Evolutionary conservation across 2,797 vertebrate genomes (phyloP).

Genomic region (Aeoliscus strigatus): DNA sequence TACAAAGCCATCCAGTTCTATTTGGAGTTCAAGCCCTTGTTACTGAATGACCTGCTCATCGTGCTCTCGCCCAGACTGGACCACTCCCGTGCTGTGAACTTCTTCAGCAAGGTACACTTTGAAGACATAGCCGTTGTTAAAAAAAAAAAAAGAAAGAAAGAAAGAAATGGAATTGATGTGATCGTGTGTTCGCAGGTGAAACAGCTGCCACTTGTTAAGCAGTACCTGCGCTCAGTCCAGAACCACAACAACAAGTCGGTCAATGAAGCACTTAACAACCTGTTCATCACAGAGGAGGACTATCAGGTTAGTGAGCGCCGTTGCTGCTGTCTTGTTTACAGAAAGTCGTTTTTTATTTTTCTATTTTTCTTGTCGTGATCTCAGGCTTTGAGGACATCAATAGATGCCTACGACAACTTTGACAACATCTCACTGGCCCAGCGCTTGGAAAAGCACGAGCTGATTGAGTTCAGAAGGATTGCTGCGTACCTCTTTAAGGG

Average conservation of each 20-base stretch:
- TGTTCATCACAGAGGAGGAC: constrained; percentile 98
- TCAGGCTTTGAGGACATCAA: constrained; percentile 94
- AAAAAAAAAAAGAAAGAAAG: too few relatives aligned
- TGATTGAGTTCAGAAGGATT: constrained; percentile 97
- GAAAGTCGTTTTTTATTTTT: not conserved
- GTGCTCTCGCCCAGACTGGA: constrained; percentile 96
- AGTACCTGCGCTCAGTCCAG: constrained; percentile 96
- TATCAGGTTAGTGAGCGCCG: constrained; percentile 82
- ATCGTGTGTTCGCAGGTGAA: constrained; percentile 83
- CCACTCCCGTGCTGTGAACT: constrained; percentile 96
- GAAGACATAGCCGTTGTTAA: not conserved
- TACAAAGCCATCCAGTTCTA: constrained; percentile 97
- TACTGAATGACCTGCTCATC: constrained; percentile 97
- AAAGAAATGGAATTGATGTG: too few relatives aligned
- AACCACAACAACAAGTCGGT: constrained; percentile 99
- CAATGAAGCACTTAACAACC: constrained; percentile 98
- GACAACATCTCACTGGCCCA: constrained; percentile 98
- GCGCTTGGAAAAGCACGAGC: constrained; percentile 94
- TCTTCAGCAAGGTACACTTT: constrained; percentile 88
- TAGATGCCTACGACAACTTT: constrained; percentile 99
- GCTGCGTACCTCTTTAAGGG: constrained; percentile 99
- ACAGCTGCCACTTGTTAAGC: constrained; percentile 93
- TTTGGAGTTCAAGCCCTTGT: constrained; percentile 96
- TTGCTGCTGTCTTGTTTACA: too few relatives aligned
- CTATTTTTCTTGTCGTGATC: not conserved